phyloP scores from a whole-genome alignment of 1,140 invertebrate genomes.

The Drosophila cardini region DNA sequence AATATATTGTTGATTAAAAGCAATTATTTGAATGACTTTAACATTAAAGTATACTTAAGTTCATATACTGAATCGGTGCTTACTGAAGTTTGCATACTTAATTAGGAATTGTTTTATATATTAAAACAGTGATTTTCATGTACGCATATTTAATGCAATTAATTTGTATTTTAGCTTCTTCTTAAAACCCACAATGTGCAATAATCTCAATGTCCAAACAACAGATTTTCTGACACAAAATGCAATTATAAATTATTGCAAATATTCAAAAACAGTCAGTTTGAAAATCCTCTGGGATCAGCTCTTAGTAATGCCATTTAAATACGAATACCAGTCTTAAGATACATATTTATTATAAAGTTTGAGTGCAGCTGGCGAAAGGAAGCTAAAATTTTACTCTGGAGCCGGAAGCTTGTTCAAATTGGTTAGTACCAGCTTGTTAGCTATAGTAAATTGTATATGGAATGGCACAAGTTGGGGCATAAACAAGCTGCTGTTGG shows the following conservation, averaged over 20 bases:
- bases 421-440: conserved; percentile 3
- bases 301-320: neutral
- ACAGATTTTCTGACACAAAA: neutral
- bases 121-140: too few species aligned
- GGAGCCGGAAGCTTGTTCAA: neutral
- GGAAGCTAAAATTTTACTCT: conserved; percentile 20
- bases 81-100: too few species aligned
- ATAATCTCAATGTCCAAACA: too few species aligned
- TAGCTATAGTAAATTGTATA: conserved; percentile 1
- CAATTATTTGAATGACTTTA: conserved; percentile 2
- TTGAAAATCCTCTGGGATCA: neutral
- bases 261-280: neutral
- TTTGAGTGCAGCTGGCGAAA: conserved; percentile 22
- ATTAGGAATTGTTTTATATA: too few species aligned
- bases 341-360: conserved; percentile 38
- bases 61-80: too few species aligned
- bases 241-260: conserved; percentile 9
- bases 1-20: neutral
- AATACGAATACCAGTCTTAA: neutral
- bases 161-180: too few species aligned
- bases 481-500: conserved; percentile 27
- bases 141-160: too few species aligned
- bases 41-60: too few species aligned
- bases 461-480: conserved; percentile 41
- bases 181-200: too few species aligned